A percentile compares a stretch with the other conserved stretches of the same genome.
Conservation (phyloP, 2,888 invertebrate genomes). For the Spisula subtruncata region DNA sequence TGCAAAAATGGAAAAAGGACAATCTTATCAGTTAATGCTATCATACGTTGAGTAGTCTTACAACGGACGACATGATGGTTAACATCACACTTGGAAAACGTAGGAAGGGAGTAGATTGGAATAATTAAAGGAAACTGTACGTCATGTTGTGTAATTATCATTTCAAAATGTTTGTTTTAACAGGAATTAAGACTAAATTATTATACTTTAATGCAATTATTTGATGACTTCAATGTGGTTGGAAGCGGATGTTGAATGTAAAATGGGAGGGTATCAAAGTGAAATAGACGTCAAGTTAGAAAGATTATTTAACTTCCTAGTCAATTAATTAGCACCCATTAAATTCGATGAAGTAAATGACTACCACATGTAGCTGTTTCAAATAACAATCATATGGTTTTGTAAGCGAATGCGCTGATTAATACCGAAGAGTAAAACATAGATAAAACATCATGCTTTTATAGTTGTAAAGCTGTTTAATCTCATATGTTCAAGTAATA, state of each 20-base stretch:
- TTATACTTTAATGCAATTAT: not conserved
- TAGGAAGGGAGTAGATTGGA: no score
- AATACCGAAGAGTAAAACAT: no score
- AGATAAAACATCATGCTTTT: no score
- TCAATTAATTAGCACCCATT: slow-evolving; percentile 16
- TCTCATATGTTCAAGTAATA: no score
- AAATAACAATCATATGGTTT: not conserved
- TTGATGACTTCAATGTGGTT: not conserved
- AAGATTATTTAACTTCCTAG: not conserved
- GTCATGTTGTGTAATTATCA: not conserved
- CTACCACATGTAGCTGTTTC: not conserved
- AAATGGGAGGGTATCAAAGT: not conserved
- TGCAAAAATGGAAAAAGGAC: no score
- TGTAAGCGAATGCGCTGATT: not conserved
- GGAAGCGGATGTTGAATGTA: not conserved
- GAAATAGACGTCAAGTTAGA: not conserved
- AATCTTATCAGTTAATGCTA: no score
- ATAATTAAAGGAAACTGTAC: not conserved
- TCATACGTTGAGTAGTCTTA: no score
- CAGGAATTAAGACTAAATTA: not conserved
- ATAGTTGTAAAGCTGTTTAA: no score
- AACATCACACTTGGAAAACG: not conserved
- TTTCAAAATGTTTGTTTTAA: not conserved
- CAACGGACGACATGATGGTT: no score
- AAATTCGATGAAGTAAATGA: not conserved